Conservation (phyloP, 2,797 vertebrate genomes). For the Cyprinodon diabolis region DNA sequence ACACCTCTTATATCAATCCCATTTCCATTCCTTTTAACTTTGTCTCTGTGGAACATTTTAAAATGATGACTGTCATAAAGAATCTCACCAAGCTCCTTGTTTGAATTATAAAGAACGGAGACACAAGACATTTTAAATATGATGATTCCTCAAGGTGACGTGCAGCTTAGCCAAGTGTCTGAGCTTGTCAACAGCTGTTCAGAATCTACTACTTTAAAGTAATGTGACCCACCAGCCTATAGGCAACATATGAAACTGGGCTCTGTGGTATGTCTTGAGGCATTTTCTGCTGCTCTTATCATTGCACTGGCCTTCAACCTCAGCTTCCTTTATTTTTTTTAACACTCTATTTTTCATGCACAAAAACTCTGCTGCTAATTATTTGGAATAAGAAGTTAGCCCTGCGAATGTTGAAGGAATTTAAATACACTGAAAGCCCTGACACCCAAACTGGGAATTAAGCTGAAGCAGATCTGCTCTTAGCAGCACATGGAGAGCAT, state of each 20-base stretch:
- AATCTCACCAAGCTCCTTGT: not conserved
- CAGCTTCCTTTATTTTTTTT: slow-evolving; percentile 1
- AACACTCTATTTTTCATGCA: slow-evolving; percentile 8
- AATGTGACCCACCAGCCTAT: slow-evolving; percentile 3
- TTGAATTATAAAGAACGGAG: not conserved
- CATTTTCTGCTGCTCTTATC: slow-evolving; percentile 7
- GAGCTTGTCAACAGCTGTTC: slow-evolving; percentile 10
- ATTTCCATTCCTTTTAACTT: not conserved
- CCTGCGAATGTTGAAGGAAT: slow-evolving; percentile 30
- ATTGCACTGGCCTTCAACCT: slow-evolving; percentile 1
- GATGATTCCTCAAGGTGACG: slow-evolving; percentile 7
- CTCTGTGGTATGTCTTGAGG: slow-evolving; percentile 6
- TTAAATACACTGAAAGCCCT: slow-evolving; percentile 77
- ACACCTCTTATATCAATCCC: too few relatives aligned
- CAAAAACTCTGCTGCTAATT: slow-evolving; percentile 15
- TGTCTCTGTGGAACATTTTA: not conserved
- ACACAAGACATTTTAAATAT: slow-evolving; percentile 1
- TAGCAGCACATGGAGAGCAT: slow-evolving; percentile 83
- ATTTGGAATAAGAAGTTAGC: slow-evolving; percentile 24
- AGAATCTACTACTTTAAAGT: slow-evolving; percentile 15
- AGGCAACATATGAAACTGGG: slow-evolving; percentile 8
- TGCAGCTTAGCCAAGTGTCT: slow-evolving; percentile 14
- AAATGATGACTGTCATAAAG: not conserved
- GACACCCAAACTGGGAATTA: slow-evolving; percentile 72
- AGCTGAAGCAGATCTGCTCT: slow-evolving; percentile 55